Base-by-base conservation (phyloP, 2,888 invertebrate genomes). In the Nowickia ferox region DNA sequence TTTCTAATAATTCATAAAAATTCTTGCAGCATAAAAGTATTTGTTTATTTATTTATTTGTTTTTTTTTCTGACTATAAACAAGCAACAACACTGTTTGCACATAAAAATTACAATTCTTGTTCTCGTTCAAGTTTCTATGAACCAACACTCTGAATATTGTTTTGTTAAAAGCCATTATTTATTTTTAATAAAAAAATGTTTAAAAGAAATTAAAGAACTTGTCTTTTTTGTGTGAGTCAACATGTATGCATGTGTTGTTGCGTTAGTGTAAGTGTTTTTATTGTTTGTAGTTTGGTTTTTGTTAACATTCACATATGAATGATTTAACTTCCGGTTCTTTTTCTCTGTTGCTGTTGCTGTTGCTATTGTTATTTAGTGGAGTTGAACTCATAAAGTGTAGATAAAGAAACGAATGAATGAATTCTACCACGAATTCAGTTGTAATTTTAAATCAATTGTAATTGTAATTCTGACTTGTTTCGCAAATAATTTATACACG, bases 251-350 rank as follows among this genome's bases (percentile, higher is more conserved):
- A 61, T 59, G 38, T 59, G 38, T 22, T 40, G 38, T 68, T 68
- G 1, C 17, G 6, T 46, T 44, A 8, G 17, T 30, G 30, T 13
- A 40, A 51, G 38, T 38, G 38, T 53, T 46, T 44, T 59, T 38
- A 30, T 63, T 55, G 22, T 19, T 75, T 68, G 30, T 11, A 46
- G 42, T 63, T 65, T 38, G 13, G n/a, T 63, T 57, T 76, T 69
- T 66, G 44, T 48, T 22, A 81, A 69, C 71, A 82, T 83, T 83
- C 86, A 86, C 83, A 83, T 83, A 76, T 83, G 86, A 86, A 78
- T 86, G 79, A 83, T 61, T 83, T 61, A 71, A 77, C 83, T 80
- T 86, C 83, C 86, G 79, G 83, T 80, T 9, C 55, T 51, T 51
- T 78, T 61, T 38, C 53, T 51, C 38, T 80, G 51, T 57, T 69